A percentile compares a stretch with the other conserved stretches of the same genome.
Evolutionary conservation across 2,113 vertebrate genomes (phyloP).

Genomic region (Toxostoma redivivum): DNA sequence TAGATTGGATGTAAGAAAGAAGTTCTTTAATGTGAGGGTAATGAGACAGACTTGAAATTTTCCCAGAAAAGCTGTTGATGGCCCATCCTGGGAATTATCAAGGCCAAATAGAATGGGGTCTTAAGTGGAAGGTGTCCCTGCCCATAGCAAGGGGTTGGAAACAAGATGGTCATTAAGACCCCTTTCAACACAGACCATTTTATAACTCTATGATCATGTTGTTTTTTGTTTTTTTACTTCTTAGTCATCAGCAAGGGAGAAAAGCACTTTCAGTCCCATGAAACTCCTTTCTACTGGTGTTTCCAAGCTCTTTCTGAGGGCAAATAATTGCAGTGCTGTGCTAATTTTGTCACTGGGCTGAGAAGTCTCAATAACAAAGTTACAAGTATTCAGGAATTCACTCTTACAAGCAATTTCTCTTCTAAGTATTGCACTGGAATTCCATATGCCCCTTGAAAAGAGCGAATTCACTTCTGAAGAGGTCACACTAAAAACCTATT

Average conservation of each 20-base stretch:
- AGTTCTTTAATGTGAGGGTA: neutral
- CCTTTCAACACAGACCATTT: neutral
- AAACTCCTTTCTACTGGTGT: neutral
- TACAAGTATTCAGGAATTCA: neutral
- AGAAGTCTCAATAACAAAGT: neutral
- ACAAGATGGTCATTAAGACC: neutral
- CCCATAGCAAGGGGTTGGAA: fast-evolving
- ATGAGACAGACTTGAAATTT: neutral
- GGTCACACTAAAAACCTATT: neutral
- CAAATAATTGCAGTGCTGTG: neutral
- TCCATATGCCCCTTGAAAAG: neutral
- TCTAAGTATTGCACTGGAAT: neutral
- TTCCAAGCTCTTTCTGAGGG: neutral
- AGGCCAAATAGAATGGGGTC: neutral
- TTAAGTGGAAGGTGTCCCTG: neutral
- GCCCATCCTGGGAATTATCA: neutral
- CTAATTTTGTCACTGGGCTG: neutral
- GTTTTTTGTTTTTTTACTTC: neutral
- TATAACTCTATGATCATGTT: too few relatives aligned
- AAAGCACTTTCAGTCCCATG: neutral
- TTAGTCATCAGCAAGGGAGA: neutral
- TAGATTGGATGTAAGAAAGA: neutral
- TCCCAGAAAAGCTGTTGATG: fast-evolving
- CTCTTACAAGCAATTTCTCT: neutral
- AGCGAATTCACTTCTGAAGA: neutral